Evolutionary conservation across 2,888 invertebrate genomes (phyloP).

Genomic region (Cabera pusaria): DNA sequence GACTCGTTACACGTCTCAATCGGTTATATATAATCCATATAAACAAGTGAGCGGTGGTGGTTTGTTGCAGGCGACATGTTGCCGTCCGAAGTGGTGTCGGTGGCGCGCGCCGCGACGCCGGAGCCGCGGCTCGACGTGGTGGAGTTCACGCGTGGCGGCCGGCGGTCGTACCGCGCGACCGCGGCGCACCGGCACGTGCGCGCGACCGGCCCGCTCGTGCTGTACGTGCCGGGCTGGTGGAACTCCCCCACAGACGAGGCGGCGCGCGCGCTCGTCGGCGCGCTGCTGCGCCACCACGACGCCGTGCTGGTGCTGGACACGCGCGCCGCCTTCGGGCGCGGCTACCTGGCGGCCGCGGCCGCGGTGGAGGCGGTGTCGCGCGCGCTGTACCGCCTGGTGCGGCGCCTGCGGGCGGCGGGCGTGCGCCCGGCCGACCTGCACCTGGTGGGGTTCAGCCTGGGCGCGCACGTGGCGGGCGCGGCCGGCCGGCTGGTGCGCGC

Average conservation of each 20-base stretch:
- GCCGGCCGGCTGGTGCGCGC: slow-evolving; percentile 58
- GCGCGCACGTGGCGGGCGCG: slow-evolving; percentile 84
- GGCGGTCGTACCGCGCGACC: slow-evolving; percentile 10
- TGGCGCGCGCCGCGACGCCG: slow-evolving; percentile 42
- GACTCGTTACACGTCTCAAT: too few relatives aligned
- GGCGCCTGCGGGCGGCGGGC: slow-evolving; percentile 47
- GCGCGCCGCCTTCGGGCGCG: slow-evolving; percentile 56
- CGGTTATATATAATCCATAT: too few relatives aligned
- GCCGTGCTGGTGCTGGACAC: slow-evolving; percentile 62
- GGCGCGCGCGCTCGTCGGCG: slow-evolving; percentile 51
- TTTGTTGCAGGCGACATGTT: slow-evolving; percentile 60
- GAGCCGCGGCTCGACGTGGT: slow-evolving; percentile 48
- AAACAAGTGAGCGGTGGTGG: too few relatives aligned
- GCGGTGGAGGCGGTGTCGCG: slow-evolving; percentile 55
- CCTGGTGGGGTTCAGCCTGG: slow-evolving; percentile 85
- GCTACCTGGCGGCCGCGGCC: slow-evolving; percentile 61
- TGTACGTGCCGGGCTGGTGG: slow-evolving; percentile 74
- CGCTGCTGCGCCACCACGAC: slow-evolving; percentile 51
- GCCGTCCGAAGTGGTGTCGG: slow-evolving; percentile 57
- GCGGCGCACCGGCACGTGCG: slow-evolving; percentile 40
- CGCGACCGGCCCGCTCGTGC: slow-evolving; percentile 35
- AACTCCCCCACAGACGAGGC: slow-evolving; percentile 67
- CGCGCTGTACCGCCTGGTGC: slow-evolving; percentile 51
- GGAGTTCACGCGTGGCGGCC: slow-evolving; percentile 37
- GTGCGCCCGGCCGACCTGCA: slow-evolving; percentile 74